Percentiles rank a stretch among this genome's conserved stretches.
Evolutionary conservation across 2,797 vertebrate species (phyloP).

Genomic region (Yasuhikotakia modesta): DNA sequence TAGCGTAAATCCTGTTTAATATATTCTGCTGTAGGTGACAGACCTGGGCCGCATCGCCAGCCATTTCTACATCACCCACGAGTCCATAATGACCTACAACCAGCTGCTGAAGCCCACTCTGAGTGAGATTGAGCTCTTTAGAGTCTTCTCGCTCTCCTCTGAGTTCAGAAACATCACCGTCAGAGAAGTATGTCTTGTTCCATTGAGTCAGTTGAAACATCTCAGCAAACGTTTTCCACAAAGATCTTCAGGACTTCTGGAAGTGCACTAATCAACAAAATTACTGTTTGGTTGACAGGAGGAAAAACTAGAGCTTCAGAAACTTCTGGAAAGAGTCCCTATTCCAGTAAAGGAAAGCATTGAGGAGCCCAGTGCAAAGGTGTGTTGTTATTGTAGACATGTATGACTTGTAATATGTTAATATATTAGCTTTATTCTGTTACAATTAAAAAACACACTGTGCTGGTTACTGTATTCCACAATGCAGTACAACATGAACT

Average conservation of each 20-base stretch:
- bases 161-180: slow-evolving; percentile 98
- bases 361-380: slow-evolving; percentile 98
- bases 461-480: background rate
- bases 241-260: background rate
- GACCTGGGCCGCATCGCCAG: slow-evolving; percentile 97
- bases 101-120: slow-evolving; percentile 96
- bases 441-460: background rate
- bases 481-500: background rate
- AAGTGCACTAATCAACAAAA: background rate
- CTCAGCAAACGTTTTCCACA: too few relatives aligned
- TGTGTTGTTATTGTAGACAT: slow-evolving; percentile 55
- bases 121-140: slow-evolving; percentile 96
- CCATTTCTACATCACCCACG: slow-evolving; percentile 98
- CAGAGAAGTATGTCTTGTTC: slow-evolving; percentile 81
- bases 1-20: background rate
- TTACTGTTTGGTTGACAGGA: slow-evolving; percentile 76
- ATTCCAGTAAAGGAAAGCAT: slow-evolving; percentile 99
- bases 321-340: slow-evolving; percentile 93
- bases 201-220: background rate
- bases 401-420: background rate
- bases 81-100: slow-evolving; percentile 96
- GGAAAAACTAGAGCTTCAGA: slow-evolving; percentile 97
- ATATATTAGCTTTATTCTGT: background rate
- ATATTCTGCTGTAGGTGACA: slow-evolving; percentile 80
- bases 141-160: slow-evolving; percentile 95